Evolutionary conservation across 2,797 vertebrate genomes (phyloP), one percentile per base, ranked within the genome.

Genomic region (Natrix natrix): DNA sequence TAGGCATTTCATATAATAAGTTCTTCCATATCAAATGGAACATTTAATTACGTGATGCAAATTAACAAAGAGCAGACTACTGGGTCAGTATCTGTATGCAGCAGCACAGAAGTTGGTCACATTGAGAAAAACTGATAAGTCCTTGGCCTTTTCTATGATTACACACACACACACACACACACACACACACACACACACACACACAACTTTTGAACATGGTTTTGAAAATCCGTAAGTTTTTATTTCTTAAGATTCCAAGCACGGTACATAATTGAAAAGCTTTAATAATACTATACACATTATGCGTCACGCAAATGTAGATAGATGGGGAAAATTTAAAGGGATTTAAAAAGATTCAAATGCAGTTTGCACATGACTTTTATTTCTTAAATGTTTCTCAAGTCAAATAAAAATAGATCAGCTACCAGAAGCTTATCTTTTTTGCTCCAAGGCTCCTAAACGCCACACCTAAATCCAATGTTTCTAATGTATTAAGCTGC

Each of bases 201-300:
- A 43, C 43, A 43, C 2, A 91, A 56, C 57, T 93, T 95, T 74
- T 66, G 32, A 6, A 95, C 95, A 92, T 22, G 48, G 20, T 90
- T 93, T 94, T 90, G 90, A 90, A 93, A 88, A 17, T 60, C 20
- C 69, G 90, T 60, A 20, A 92, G 86, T 56, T 92, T 92, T 91
- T 94, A 91, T 96, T 96, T 95, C 93, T 91, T 92, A 91, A 69
- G 93, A 91, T 4, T 32, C 89, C 61, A 88, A 3, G 54, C 89
- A 57, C 37, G 74, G 91, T 89, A 91, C 92, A 92, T 1, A 95
- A 92, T 86, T 43, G 90, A 90, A 1, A 24, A 61, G 61, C 87
- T 94, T 96, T 95, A 94, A 95, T 86, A 78, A 95, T 94, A 24
- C 92, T 37, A 91, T 94, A 91, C 78, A 96, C 96, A 93, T 94